Percentiles rank a stretch among this genome's conserved stretches.
These are phyloP conservation scores for Scaptodrosophila latifasciaeformis DNA, from an alignment of 2,888 invertebrate species.

Conservation along the genomic window DNA sequence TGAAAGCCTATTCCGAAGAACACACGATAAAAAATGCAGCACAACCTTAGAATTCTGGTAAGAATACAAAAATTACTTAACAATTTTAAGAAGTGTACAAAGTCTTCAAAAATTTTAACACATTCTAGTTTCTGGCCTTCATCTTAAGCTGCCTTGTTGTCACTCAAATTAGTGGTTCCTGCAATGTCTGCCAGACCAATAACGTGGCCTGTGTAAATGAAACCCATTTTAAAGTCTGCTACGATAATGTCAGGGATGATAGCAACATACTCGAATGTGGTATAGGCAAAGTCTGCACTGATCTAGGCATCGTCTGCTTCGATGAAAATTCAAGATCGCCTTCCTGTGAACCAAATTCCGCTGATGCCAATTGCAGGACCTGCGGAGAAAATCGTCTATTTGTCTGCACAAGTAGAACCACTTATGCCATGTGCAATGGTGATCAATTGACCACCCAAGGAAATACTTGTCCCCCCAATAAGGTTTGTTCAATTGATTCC, in stretches of 20 bases:
- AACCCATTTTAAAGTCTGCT: conserved; percentile 55
- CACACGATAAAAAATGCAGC: conserved; percentile 28
- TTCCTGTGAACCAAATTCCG: conserved; percentile 21
- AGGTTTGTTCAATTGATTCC: conserved; percentile 44
- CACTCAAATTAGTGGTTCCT: conserved; percentile 12
- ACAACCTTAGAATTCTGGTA: conserved; percentile 30
- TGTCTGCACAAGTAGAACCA: conserved; percentile 58
- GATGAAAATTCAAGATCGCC: background rate
- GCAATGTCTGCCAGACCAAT: conserved; percentile 46
- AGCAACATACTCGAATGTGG: conserved; percentile 31
- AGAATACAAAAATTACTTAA: background rate
- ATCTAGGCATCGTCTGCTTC: conserved; percentile 11
- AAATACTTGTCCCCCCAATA: conserved; percentile 39
- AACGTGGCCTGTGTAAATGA: conserved; percentile 51
- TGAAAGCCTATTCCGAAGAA: conserved; percentile 12
- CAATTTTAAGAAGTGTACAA: background rate
- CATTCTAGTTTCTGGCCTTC: background rate
- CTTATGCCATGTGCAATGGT: conserved; percentile 50
- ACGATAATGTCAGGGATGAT: conserved; percentile 2
- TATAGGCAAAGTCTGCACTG: conserved; percentile 43
- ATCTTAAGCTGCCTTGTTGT: background rate
- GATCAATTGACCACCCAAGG: background rate
- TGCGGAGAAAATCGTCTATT: conserved; percentile 47
- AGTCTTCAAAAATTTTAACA: background rate
- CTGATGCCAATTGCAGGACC: conserved; percentile 26